Evolutionary conservation across 2,113 vertebrate genomes (phyloP).

Genomic region (Scomber scombrus): DNA sequence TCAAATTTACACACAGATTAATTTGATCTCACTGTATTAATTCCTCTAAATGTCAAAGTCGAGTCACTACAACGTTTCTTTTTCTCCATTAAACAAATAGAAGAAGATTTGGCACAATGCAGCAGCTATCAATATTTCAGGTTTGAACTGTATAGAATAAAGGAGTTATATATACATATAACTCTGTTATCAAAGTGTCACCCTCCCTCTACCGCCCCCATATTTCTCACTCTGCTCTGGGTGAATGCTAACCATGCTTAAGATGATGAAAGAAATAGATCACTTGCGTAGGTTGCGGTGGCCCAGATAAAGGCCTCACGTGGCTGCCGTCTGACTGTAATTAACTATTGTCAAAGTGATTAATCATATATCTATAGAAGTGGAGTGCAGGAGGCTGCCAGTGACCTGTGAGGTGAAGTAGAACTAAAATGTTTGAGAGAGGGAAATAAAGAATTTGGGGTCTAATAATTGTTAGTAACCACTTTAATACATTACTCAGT

Average conservation of each 20-base stretch:
- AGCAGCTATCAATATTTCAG: conserved; percentile 36
- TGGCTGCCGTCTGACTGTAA: conserved; percentile 68
- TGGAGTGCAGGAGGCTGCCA: conserved; percentile 45
- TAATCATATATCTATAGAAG: conserved; percentile 69
- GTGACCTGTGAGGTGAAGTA: conserved; percentile 51
- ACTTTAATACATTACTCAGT: neutral
- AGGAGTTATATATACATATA: neutral
- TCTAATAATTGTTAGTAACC: conserved; percentile 1
- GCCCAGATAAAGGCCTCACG: conserved; percentile 73
- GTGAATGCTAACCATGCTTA: conserved; percentile 43
- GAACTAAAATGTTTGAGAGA: conserved; percentile 34
- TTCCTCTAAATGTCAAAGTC: neutral
- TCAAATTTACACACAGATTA: neutral
- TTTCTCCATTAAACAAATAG: neutral
- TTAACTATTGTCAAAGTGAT: conserved; percentile 78
- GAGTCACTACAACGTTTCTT: neutral
- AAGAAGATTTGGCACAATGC: too few relatives aligned
- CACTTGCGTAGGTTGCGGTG: conserved; percentile 60
- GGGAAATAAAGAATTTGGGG: conserved; percentile 5
- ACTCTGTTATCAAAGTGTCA: conserved; percentile 39
- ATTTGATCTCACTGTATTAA: neutral
- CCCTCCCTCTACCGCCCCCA: conserved; percentile 9
- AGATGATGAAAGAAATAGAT: conserved; percentile 67
- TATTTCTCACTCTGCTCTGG: conserved; percentile 22
- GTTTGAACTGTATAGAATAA: neutral